These are phyloP conservation scores for Stictonetta naevosa DNA, from an alignment of 2,113 vertebrate genomes.

Conservation along the genomic window DNA sequence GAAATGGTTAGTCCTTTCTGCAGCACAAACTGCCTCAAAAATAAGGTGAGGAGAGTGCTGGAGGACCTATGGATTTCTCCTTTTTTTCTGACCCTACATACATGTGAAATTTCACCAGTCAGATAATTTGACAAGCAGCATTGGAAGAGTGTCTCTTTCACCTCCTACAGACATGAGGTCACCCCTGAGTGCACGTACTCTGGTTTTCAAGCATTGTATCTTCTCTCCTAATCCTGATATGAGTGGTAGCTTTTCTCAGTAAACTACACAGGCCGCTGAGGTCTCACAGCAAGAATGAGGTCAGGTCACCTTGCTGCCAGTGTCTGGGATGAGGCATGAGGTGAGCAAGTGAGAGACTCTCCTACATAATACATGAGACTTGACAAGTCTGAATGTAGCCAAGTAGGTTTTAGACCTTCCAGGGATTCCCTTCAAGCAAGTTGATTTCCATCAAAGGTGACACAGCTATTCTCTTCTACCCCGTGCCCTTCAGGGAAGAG, in stretches of 20 bases:
- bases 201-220: background rate
- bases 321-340: background rate
- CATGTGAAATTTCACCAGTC: background rate
- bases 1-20: background rate
- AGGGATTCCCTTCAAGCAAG: constrained; percentile 2
- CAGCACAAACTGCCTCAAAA: background rate
- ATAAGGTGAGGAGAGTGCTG: background rate
- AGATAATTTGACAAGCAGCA: background rate
- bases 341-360: background rate
- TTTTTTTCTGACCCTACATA: background rate
- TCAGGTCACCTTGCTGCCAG: background rate
- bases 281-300: background rate
- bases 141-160: background rate
- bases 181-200: rapidly evolving
- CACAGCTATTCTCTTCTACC: constrained; percentile 4
- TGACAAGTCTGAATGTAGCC: constrained; percentile 37
- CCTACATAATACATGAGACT: background rate
- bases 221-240: background rate
- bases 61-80: background rate
- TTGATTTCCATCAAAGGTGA: constrained; percentile 25
- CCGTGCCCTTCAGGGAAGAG: background rate
- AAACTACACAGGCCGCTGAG: background rate
- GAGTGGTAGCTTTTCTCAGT: background rate
- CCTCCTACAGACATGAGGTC: background rate
- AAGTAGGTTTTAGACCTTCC: constrained; percentile 22